These are phyloP conservation scores for Altica lythri DNA, from an alignment of 2,888 invertebrate species.

Conservation along the genomic window DNA sequence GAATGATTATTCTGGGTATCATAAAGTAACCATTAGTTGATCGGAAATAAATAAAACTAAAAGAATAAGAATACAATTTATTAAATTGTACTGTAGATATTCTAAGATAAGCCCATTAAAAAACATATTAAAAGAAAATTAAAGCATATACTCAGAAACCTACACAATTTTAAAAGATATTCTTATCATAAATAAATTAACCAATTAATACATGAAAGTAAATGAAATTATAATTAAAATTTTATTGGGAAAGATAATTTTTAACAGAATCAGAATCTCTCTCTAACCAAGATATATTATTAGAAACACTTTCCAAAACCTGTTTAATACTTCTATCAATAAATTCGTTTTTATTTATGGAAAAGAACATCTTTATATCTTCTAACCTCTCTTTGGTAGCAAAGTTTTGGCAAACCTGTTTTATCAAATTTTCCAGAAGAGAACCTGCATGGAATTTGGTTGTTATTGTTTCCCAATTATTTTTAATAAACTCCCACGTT, in stretches of 20 bases:
- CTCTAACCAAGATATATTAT: slow-evolving; percentile 85
- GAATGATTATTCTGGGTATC: no score
- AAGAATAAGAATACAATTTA: no score
- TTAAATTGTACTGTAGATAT: no score
- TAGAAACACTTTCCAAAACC: slow-evolving; percentile 84
- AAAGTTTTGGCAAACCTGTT: slow-evolving; percentile 86
- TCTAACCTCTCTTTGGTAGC: slow-evolving; percentile 77
- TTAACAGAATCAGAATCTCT: slow-evolving; percentile 73
- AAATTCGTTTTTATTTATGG: slow-evolving; percentile 28
- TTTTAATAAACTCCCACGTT: slow-evolving; percentile 89
- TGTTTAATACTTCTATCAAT: slow-evolving; percentile 90
- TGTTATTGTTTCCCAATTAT: slow-evolving; percentile 76
- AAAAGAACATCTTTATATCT: slow-evolving; percentile 58
- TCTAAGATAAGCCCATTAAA: no score
- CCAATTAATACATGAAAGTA: no score
- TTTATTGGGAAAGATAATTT: slow-evolving; percentile 37
- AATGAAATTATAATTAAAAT: no score
- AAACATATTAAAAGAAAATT: no score
- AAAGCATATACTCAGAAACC: no score
- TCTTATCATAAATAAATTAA: no score
- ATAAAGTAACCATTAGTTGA: no score
- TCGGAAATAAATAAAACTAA: no score
- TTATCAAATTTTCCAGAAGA: slow-evolving; percentile 79
- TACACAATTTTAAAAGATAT: no score
- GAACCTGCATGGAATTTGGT: slow-evolving; percentile 78